Base-by-base conservation (phyloP, 2,888 invertebrate species). In the Platycnemis pennipes region DNA sequence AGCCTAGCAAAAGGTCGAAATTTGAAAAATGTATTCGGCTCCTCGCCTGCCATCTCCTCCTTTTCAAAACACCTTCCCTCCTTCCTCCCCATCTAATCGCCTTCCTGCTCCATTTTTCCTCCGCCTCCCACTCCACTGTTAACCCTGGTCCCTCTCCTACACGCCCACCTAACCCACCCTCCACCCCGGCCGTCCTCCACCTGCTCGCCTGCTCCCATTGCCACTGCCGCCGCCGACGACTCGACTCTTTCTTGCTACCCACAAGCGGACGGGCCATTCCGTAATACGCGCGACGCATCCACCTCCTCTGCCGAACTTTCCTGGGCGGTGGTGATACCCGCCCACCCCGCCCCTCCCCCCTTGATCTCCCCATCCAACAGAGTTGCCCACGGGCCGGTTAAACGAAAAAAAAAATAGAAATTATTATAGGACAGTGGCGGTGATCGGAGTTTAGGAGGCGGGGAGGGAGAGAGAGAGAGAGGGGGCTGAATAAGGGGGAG, bases 341-440 rank as follows among this genome's bases (percentile, higher is more conserved):
- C 26, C 63, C 63, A 5, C 5, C 16, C 63, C 63, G 22, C 63
- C 1, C 63, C 63, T 63, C 26, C 37, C 37, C n/a, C 37, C 77
- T 3, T 77, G 19, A 53, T 53, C 53, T 63, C 63, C 26, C n/a
- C 26, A 5, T n/a, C 63, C n/a, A 8, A 46, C 46, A 46, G 26
- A 63, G 63, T 19, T 63, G 63, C n/a, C 63, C 63, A 63, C 63
- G n/a, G 63, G 77, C 31, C 31, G 26, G 77, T 37, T 7, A 2
- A 77, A 37, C 63, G 37, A 77, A 8, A 31, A 31, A 69, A 77
- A 77, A 0, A 77, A 77, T 37, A 16, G 2, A 37, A 77, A 77
- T 77, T 77, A 77, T 77, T 77, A 77, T 77, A 77, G 77, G 16
- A 77, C 77, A 77, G 77, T 77, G 77, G 77, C 77, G 77, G 37